Conservation (phyloP, 2,113 vertebrate genomes). For the Herpetotheres cachinnans region DNA sequence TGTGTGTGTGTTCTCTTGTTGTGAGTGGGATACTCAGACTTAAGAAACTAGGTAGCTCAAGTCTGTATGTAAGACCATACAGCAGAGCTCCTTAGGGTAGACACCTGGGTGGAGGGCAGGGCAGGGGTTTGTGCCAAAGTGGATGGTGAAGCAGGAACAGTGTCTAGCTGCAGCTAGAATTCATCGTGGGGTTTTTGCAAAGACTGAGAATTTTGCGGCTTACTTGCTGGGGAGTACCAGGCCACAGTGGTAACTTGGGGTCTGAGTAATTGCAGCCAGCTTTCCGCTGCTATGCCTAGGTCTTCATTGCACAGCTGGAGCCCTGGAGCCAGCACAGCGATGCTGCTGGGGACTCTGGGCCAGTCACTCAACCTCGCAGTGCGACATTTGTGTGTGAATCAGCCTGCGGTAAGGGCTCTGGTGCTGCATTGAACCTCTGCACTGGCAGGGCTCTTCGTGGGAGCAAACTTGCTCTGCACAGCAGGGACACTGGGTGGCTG, state of each 20-base stretch:
- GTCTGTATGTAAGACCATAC: accelerated
- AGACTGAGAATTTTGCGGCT: neutral
- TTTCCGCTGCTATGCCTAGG: neutral
- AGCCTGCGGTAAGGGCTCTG: neutral
- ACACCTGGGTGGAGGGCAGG: neutral
- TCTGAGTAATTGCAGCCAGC: neutral
- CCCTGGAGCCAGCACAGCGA: neutral
- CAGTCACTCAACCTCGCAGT: neutral
- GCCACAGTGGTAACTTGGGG: neutral
- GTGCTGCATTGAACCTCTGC: neutral
- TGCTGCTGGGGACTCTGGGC: neutral
- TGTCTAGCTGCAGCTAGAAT: neutral
- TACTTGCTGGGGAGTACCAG: accelerated
- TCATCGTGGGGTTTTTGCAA: accelerated
- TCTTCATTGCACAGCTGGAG: neutral
- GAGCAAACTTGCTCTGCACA: neutral
- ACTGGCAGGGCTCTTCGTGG: neutral
- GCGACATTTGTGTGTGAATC: accelerated
- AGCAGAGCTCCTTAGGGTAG: neutral
- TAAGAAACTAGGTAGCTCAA: neutral
- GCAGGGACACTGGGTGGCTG: neutral
- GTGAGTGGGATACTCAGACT: neutral
- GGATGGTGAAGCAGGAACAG: neutral
- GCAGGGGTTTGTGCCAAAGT: neutral
- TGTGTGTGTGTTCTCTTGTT: accelerated